Percentiles rank a stretch among this genome's conserved stretches.
Evolutionary conservation across 2,797 vertebrate genomes (phyloP).

Genomic region (Catostomus latipinnis): DNA sequence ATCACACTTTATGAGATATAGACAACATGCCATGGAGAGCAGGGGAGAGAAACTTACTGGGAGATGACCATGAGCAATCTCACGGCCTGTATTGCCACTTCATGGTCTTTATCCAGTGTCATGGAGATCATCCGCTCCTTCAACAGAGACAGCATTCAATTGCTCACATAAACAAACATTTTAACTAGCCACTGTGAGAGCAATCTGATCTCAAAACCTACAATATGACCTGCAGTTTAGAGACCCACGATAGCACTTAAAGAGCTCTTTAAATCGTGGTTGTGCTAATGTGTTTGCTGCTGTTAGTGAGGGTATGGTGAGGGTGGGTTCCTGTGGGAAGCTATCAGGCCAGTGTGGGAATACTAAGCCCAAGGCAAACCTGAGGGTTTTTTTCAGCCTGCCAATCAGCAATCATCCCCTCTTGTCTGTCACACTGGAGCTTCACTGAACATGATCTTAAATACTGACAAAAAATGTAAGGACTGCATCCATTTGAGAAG

Average conservation of each 20-base stretch:
- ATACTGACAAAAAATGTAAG: slow-evolving; percentile 11
- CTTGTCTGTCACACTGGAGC: slow-evolving; percentile 16
- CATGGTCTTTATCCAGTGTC: slow-evolving; percentile 92
- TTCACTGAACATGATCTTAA: slow-evolving; percentile 5
- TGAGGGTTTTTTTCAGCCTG: slow-evolving; percentile 49
- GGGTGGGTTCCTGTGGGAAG: slow-evolving; percentile 34
- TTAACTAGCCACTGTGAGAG: slow-evolving; percentile 46
- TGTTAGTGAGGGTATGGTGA: slow-evolving; percentile 2
- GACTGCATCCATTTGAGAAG: slow-evolving; percentile 8
- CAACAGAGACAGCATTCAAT: slow-evolving; percentile 34
- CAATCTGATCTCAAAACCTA: slow-evolving; percentile 36
- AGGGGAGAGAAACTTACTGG: slow-evolving; percentile 74
- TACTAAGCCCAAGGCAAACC: slow-evolving; percentile 55
- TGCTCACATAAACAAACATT: slow-evolving; percentile 17
- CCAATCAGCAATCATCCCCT: slow-evolving; percentile 53
- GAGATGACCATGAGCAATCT: slow-evolving; percentile 89
- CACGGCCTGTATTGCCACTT: slow-evolving; percentile 90
- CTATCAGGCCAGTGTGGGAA: slow-evolving; percentile 43
- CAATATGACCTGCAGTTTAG: slow-evolving; percentile 16
- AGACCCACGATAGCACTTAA: slow-evolving; percentile 28
- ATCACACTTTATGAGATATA: slow-evolving; percentile 1
- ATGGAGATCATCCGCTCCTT: slow-evolving; percentile 92
- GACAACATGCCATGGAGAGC: neutral
- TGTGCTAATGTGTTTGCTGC: neutral
- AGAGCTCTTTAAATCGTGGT: slow-evolving; percentile 28